These are phyloP conservation scores for Platycnemis pennipes DNA, from an alignment of 2,888 invertebrate species.

Conservation along the genomic window DNA sequence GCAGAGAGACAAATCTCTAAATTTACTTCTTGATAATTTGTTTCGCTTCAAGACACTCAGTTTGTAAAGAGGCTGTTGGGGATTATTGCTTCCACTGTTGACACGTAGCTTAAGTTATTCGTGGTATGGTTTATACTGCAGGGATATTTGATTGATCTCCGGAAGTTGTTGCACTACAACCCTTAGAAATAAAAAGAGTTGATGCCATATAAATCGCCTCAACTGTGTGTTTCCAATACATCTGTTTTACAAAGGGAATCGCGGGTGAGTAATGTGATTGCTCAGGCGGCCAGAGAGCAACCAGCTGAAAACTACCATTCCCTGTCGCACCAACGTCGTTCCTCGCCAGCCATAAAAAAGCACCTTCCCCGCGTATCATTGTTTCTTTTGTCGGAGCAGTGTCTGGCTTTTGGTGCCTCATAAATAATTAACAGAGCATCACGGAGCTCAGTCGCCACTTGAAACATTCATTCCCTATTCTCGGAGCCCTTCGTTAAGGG, in stretches of 20 bases:
- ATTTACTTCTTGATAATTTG: no score
- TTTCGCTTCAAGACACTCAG: no score
- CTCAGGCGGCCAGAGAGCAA: not conserved
- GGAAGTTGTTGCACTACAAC: not conserved
- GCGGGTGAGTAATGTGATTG: not conserved
- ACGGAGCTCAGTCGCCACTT: not conserved
- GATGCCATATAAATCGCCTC: not conserved
- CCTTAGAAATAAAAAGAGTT: not conserved
- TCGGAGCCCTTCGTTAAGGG: not conserved
- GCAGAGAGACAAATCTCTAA: no score
- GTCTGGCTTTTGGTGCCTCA: not conserved
- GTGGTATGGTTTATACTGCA: no score
- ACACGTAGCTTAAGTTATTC: no score
- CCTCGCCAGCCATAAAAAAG: not conserved
- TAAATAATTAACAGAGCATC: slow-evolving; percentile 2
- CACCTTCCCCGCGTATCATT: not conserved
- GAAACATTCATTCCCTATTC: slow-evolving; percentile 15
- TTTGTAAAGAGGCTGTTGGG: no score
- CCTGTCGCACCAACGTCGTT: not conserved
- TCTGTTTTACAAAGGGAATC: not conserved
- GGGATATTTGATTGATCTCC: not conserved
- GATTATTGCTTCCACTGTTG: no score
- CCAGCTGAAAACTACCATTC: not conserved
- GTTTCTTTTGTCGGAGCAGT: not conserved
- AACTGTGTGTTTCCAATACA: not conserved